Evolutionary conservation across 2,113 vertebrate species (phyloP).

Genomic region (Eira barbara): DNA sequence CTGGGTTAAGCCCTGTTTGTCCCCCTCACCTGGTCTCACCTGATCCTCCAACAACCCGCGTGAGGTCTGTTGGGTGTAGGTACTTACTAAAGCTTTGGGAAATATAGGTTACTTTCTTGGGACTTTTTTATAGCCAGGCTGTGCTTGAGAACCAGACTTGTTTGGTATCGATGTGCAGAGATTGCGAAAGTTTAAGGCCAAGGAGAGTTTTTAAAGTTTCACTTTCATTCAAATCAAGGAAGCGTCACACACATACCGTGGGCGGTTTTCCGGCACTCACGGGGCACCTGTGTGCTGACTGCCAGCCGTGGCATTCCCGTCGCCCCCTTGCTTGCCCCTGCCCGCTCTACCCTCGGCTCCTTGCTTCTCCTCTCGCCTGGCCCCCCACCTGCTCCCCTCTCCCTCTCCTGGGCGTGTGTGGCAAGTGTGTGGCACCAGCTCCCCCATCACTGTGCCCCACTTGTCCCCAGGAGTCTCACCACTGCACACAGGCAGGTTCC

Average conservation of each 20-base stretch:
- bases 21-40: not conserved
- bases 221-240: not conserved
- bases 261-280: not conserved
- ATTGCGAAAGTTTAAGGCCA: not conserved
- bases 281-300: not conserved
- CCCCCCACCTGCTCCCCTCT: fast-evolving
- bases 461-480: fast-evolving
- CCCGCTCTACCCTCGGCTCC: not conserved
- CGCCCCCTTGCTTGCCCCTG: fast-evolving
- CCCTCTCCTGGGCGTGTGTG: not conserved
- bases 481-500: not conserved
- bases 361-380: not conserved
- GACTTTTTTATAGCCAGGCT: not conserved
- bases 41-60: not conserved
- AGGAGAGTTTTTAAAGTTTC: not conserved
- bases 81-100: not conserved
- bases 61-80: fast-evolving
- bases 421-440: not conserved
- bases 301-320: not conserved
- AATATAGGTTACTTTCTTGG: not conserved
- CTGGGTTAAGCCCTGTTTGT: fast-evolving
- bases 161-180: not conserved
- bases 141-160: not conserved
- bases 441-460: not conserved
- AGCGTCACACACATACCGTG: not conserved